Evolutionary conservation across 1,140 invertebrate genomes (phyloP).

Genomic region (Eufriesea mexicana): DNA sequence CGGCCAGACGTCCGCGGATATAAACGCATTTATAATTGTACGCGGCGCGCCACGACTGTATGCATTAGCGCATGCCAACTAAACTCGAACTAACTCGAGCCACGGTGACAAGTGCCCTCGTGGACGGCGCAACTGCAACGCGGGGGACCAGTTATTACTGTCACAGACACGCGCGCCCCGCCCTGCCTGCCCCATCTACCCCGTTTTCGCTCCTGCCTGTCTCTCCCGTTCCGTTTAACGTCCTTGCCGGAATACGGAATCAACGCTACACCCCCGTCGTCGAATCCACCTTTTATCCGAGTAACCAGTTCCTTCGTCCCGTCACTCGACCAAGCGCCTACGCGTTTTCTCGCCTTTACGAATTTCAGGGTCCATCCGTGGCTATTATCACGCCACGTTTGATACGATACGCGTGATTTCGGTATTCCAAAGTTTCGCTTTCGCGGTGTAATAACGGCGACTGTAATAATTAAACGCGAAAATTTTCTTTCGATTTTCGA

Average conservation of each 20-base stretch:
- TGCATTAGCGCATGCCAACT: slow-evolving; percentile 59
- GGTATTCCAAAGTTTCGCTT: too few relatives aligned
- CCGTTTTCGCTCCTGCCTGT: not conserved
- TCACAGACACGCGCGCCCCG: slow-evolving; percentile 57
- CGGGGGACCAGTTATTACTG: slow-evolving; percentile 64
- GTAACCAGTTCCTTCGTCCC: not conserved
- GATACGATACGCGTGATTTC: too few relatives aligned
- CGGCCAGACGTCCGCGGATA: slow-evolving; percentile 23
- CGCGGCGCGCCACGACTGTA: slow-evolving; percentile 36
- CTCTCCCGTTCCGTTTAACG: not conserved
- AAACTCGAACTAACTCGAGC: slow-evolving; percentile 50
- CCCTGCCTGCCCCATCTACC: slow-evolving; percentile 41
- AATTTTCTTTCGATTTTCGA: too few relatives aligned
- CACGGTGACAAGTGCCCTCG: slow-evolving; percentile 63
- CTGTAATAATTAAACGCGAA: too few relatives aligned
- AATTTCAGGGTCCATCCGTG: too few relatives aligned
- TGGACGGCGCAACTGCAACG: slow-evolving; percentile 54
- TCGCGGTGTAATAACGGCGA: too few relatives aligned
- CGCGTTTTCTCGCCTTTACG: not conserved
- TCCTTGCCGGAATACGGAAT: slow-evolving; percentile 34
- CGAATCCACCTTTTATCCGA: slow-evolving; percentile 18
- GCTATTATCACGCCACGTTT: too few relatives aligned
- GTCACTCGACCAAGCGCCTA: not conserved
- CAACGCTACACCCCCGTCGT: not conserved
- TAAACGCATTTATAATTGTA: slow-evolving; percentile 54